Evolutionary conservation across 2,113 vertebrate species (phyloP).

Genomic region (Coryphaenoides rupestris): DNA sequence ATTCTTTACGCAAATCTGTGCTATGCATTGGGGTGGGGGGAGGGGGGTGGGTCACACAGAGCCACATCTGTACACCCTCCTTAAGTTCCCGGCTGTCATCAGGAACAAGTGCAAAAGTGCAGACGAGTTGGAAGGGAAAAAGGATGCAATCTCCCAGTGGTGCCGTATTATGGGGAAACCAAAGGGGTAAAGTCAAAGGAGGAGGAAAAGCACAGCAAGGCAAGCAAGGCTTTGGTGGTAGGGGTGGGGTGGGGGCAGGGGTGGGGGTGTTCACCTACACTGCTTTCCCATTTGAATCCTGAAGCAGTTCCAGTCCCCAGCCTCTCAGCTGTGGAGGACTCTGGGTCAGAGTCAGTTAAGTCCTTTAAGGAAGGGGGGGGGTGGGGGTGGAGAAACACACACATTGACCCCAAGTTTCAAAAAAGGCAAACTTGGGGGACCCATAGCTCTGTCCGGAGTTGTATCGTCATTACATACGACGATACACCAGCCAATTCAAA

Average conservation of each 20-base stretch:
- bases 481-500: no score
- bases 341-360: slow-evolving; percentile 92
- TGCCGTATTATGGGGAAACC: slow-evolving; percentile 29
- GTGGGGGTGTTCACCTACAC: slow-evolving; percentile 71
- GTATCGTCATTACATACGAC: no score
- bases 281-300: slow-evolving; percentile 93
- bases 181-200: slow-evolving; percentile 38
- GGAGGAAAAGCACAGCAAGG: slow-evolving; percentile 50
- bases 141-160: slow-evolving; percentile 44
- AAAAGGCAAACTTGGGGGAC: slow-evolving; percentile 14
- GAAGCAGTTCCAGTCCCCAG: slow-evolving; percentile 88
- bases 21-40: no score
- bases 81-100: slow-evolving; percentile 7
- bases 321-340: slow-evolving; percentile 91
- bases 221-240: slow-evolving; percentile 52
- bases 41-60: no score
- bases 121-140: slow-evolving; percentile 44
- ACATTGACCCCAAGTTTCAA: slow-evolving; percentile 60
- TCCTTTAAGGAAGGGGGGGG: slow-evolving; percentile 73
- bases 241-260: slow-evolving; percentile 37
- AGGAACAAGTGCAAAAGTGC: slow-evolving; percentile 32
- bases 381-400: slow-evolving; percentile 55
- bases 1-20: no score
- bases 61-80: slow-evolving; percentile 14
- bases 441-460: no score